Evolutionary conservation across 2,888 invertebrate genomes (phyloP).

Genomic region (Cerceris rybyensis): DNA sequence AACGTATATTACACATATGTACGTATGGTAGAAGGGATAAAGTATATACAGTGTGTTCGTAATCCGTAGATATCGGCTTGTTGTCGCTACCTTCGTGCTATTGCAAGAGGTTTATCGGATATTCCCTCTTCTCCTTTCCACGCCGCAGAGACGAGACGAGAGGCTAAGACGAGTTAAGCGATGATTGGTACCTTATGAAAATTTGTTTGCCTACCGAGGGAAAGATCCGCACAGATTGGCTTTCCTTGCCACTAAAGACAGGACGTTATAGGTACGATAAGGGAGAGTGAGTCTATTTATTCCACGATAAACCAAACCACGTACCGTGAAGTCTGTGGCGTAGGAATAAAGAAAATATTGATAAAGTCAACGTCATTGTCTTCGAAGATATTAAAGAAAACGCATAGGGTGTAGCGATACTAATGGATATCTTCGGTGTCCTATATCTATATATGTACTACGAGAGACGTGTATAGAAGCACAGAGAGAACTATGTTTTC

Average conservation of each 20-base stretch:
- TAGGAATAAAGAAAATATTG: constrained; percentile 39
- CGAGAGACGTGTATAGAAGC: constrained; percentile 1
- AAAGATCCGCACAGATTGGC: constrained; percentile 35
- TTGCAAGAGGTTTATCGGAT: constrained; percentile 64
- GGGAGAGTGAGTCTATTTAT: background rate
- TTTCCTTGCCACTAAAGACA: constrained; percentile 23
- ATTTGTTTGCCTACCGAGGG: constrained; percentile 49
- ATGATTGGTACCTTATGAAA: constrained; percentile 60
- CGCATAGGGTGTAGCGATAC: constrained; percentile 32
- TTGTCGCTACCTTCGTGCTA: constrained; percentile 60
- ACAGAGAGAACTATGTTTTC: constrained; percentile 60
- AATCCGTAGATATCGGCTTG: constrained; percentile 66
- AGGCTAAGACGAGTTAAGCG: constrained; percentile 44
- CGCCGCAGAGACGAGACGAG: constrained; percentile 13
- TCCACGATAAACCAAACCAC: background rate
- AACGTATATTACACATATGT: constrained; percentile 17
- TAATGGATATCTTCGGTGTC: constrained; percentile 35
- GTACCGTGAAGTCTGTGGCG: background rate
- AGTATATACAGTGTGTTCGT: constrained; percentile 52
- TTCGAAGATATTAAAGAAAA: constrained; percentile 40
- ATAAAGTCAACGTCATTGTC: constrained; percentile 9
- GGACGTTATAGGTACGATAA: background rate
- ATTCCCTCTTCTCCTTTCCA: constrained; percentile 14
- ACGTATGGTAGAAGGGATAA: constrained; percentile 35
- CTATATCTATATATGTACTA: background rate